Base-by-base conservation (phyloP, 2,888 invertebrate species). In the Mylabris sibirica region DNA sequence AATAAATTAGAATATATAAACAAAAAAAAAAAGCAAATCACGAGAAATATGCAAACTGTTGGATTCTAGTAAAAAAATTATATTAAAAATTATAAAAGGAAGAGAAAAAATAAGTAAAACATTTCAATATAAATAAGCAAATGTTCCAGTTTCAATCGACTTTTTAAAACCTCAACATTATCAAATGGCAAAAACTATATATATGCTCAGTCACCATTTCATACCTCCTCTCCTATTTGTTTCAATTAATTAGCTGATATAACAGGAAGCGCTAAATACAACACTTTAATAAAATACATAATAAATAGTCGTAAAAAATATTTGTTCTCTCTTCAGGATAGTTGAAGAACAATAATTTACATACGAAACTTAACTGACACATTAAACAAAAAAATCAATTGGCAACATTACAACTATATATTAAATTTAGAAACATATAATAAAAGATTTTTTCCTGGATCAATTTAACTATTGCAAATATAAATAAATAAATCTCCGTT, bases 161-260 rank as follows among this genome's bases (percentile, higher is more conserved):
- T 53, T 53, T n/a, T 41, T 53, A 17, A 49, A 17, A 49, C 17
- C 22, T 22, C 20, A 53, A 53, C 22, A 22, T 20, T 53, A 53
- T 53, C 53, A 53, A 53, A 53, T 22, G 4, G 53, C 53, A 53
- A 53, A 22, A 53, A 2, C n/a, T n/a, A n/a, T n/a, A n/a, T 49
- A 49, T 53, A 22, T 53, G 53, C 20, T 53, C 53, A 53, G 53
- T 53, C 53, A 53, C 53, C 53, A 53, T 53, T 53, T 20, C 22
- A 11, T 53, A 53, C 53, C 53, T 49, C 49, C 49, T 53, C 17
- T n/a, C n/a, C 17, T 35, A 44, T 53, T 53, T 53, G 53, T 53
- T 53, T 22, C 53, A 53, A 53, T 53, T 53, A 53, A 53, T 53
- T 53, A 53, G 53, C 53, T 53, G 53, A 53, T 53, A 53, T 53